These are phyloP conservation scores for Speoplatyrhinus poulsoni DNA, from an alignment of 2,113 vertebrate species.

Conservation along the genomic window DNA sequence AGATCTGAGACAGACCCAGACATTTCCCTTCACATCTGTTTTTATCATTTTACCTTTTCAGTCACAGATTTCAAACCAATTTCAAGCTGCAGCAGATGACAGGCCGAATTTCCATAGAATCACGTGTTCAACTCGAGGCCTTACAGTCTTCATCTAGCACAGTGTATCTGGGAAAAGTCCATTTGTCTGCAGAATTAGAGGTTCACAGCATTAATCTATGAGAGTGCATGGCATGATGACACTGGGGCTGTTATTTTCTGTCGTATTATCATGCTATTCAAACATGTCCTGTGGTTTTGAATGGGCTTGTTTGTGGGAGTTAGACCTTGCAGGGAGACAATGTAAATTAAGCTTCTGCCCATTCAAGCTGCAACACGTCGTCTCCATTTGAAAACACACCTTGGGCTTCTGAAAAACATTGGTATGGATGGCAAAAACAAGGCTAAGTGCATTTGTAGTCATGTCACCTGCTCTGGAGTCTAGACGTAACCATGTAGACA, in stretches of 20 bases:
- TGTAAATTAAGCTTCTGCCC: constrained; percentile 47
- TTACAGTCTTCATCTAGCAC: background rate
- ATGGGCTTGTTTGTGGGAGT: constrained; percentile 53
- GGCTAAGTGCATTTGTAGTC: constrained; percentile 23
- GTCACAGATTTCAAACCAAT: background rate
- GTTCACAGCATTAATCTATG: constrained; percentile 14
- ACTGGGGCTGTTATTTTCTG: constrained; percentile 42
- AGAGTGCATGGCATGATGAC: constrained; percentile 22
- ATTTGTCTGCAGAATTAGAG: constrained; percentile 4
- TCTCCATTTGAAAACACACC: constrained; percentile 50
- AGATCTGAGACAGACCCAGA: constrained; percentile 35
- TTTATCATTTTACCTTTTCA: background rate
- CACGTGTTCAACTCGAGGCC: background rate
- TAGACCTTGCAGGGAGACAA: constrained; percentile 46
- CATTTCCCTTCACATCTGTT: background rate
- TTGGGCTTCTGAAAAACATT: constrained; percentile 27
- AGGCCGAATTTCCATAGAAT: background rate
- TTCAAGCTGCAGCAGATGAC: background rate
- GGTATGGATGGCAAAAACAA: constrained; percentile 35
- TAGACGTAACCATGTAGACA: constrained; percentile 11
- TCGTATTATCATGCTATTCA: constrained; percentile 38
- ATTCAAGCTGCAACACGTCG: constrained; percentile 71
- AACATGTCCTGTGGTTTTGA: constrained; percentile 39
- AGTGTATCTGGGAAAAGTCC: background rate
- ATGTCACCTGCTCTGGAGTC: constrained; percentile 49